Evolutionary conservation across 2,113 vertebrate species (phyloP).

Genomic region (Epinephelus moara): DNA sequence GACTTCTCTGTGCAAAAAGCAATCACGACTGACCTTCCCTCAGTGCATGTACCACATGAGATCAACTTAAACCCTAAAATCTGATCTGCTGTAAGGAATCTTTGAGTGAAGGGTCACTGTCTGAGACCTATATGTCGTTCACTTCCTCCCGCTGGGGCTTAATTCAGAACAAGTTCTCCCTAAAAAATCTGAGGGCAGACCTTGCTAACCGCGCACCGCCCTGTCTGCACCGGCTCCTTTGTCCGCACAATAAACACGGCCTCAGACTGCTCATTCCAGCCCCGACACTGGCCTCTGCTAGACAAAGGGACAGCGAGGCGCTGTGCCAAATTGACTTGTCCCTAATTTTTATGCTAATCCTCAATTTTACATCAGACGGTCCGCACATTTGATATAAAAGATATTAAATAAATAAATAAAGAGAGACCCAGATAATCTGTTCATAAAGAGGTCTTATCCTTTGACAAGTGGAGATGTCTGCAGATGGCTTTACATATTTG

Average conservation of each 20-base stretch:
- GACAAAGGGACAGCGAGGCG: constrained; percentile 64
- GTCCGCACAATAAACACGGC: constrained; percentile 36
- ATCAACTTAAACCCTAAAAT: constrained; percentile 65
- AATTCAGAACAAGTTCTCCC: constrained; percentile 62
- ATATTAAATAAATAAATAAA: constrained; percentile 75
- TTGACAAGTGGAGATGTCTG: constrained; percentile 72
- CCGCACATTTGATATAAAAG: constrained; percentile 74
- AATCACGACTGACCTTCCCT: constrained; percentile 39
- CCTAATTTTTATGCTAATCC: constrained; percentile 81
- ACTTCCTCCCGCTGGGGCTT: constrained; percentile 65
- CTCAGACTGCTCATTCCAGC: constrained; percentile 40
- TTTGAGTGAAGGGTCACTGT: constrained; percentile 37
- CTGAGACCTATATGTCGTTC: constrained; percentile 58
- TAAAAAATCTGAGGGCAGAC: constrained; percentile 8
- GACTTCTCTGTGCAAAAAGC: constrained; percentile 20
- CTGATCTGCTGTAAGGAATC: constrained; percentile 45
- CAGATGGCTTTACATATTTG: constrained; percentile 60
- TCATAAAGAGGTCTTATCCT: constrained; percentile 77
- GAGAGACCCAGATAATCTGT: constrained; percentile 72
- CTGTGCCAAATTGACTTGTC: constrained; percentile 70
- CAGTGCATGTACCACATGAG: constrained; percentile 38
- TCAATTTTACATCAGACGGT: constrained; percentile 70
- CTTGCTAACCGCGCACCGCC: constrained; percentile 7
- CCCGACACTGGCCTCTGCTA: constrained; percentile 38
- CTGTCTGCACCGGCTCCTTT: constrained; percentile 37